A percentile compares a stretch with the other conserved stretches of the same genome.
phyloP scores from a whole-genome alignment of 2,113 vertebrate species.

The Chunga burmeisteri region DNA sequence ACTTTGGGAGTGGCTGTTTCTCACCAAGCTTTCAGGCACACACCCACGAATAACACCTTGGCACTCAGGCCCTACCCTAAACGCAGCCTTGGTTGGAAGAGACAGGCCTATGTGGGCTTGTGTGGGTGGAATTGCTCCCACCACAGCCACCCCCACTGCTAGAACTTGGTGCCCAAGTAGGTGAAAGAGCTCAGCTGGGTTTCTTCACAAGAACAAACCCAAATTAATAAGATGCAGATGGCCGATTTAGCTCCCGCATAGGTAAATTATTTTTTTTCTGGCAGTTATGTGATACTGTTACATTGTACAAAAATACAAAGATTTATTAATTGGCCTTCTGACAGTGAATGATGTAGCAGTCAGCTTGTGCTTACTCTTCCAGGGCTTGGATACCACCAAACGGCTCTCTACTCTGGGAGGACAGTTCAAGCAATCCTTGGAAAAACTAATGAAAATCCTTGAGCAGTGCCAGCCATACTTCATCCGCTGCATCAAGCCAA shows the following conservation, averaged over 20 bases:
- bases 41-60: background rate
- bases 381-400: conserved; percentile 80
- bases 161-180: background rate
- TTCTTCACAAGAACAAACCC: background rate
- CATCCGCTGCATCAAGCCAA: conserved; percentile 96
- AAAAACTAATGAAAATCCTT: conserved; percentile 94
- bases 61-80: background rate
- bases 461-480: conserved; percentile 90
- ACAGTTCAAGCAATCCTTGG: conserved; percentile 95
- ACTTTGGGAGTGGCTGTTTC: background rate
- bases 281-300: background rate
- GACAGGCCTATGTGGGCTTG: background rate
- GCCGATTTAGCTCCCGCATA: background rate
- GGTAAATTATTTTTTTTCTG: background rate
- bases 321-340: background rate
- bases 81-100: background rate
- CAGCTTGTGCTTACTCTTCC: conserved; percentile 4
- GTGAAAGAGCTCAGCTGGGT: background rate
- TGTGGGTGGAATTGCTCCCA: background rate
- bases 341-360: background rate
- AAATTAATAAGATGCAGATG: background rate
- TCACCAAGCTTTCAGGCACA: background rate
- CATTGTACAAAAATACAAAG: background rate
- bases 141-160: background rate
- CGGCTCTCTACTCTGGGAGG: conserved; percentile 80